These are phyloP conservation scores for Enhydra lutris DNA, from an alignment of 2,113 vertebrate genomes.

Conservation along the genomic window DNA sequence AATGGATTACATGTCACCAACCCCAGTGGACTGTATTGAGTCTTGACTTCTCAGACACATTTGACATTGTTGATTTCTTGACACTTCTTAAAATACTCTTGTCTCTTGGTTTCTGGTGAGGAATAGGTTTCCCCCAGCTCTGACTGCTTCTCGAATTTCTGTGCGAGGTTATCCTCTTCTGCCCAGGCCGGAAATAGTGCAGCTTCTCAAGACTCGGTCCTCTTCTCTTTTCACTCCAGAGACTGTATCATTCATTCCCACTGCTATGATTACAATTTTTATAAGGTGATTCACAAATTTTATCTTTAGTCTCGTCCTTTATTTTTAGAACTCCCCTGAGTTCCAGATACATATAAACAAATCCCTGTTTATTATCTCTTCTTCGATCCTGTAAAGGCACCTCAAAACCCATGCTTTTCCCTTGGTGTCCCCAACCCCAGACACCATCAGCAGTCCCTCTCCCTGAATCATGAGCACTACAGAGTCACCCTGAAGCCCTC, in stretches of 20 bases:
- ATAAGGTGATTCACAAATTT: not conserved
- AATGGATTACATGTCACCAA: not conserved
- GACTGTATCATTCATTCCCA: not conserved
- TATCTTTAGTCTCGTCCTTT: not conserved
- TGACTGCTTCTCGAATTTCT: not conserved
- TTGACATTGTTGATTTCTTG: not conserved
- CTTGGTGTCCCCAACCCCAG: accelerated
- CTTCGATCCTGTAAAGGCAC: not conserved
- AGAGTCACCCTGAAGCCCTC: not conserved
- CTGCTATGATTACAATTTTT: not conserved
- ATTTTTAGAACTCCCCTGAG: not conserved
- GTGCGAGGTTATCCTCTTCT: not conserved
- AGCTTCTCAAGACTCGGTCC: not conserved
- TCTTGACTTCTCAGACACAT: not conserved
- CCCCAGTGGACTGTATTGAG: not conserved
- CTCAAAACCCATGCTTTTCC: not conserved
- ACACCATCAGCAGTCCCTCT: not conserved
- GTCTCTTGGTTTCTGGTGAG: not conserved
- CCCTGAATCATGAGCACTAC: not conserved
- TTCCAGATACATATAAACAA: not conserved
- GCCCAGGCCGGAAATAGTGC: not conserved
- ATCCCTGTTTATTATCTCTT: not conserved
- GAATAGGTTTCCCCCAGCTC: not conserved
- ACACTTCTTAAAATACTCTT: not conserved
- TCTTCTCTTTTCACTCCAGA: not conserved